phyloP scores from a whole-genome alignment of 2,113 vertebrate genomes.

The Ifrita kowaldi region DNA sequence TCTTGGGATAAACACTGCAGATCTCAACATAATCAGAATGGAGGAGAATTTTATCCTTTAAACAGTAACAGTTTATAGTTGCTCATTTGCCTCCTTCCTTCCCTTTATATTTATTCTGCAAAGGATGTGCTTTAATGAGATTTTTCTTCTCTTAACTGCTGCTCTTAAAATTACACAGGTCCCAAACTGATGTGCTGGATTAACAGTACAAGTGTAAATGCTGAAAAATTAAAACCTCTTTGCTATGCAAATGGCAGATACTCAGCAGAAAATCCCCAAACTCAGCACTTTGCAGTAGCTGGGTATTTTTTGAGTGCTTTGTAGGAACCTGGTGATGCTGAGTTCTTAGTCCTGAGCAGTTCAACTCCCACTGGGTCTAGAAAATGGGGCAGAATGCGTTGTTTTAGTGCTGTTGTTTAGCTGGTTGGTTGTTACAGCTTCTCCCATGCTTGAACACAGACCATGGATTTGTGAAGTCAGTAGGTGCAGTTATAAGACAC shows the following conservation, averaged over 20 bases:
- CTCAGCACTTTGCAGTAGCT: neutral
- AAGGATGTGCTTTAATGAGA: neutral
- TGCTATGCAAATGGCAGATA: neutral
- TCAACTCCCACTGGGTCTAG: neutral
- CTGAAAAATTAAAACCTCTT: neutral
- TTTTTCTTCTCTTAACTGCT: neutral
- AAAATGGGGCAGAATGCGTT: neutral
- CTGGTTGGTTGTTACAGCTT: neutral
- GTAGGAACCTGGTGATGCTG: rapidly evolving
- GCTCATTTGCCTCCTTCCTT: neutral
- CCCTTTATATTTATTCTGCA: neutral
- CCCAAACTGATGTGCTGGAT: neutral
- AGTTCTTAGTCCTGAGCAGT: neutral
- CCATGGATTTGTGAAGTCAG: neutral
- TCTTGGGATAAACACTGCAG: neutral
- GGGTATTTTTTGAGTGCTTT: neutral
- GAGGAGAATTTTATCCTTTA: neutral
- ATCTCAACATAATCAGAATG: neutral
- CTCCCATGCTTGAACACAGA: neutral
- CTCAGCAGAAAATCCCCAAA: neutral
- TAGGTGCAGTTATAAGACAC: neutral
- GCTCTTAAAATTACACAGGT: neutral
- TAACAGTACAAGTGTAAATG: neutral
- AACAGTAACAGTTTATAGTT: neutral
- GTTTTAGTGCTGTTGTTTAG: neutral